These are phyloP conservation scores for Portevinia maculata DNA, from an alignment of 2,888 invertebrate genomes.

Conservation along the genomic window DNA sequence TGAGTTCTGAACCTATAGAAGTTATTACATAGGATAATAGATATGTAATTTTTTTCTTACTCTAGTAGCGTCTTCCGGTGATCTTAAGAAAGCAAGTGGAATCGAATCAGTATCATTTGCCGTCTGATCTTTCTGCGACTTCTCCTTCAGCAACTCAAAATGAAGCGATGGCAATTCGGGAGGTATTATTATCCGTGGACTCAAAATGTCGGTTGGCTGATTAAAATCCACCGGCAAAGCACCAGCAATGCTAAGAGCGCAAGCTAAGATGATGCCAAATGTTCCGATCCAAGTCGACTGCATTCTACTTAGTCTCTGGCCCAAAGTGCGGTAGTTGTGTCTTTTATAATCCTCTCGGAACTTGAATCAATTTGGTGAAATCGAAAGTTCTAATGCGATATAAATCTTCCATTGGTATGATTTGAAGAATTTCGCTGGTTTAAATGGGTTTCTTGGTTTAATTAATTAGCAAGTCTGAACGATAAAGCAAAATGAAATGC, in stretches of 20 bases:
- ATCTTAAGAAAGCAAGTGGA: slow-evolving; percentile 49
- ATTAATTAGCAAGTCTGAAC: slow-evolving; percentile 32
- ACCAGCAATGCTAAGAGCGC: neutral
- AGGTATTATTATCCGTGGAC: slow-evolving; percentile 54
- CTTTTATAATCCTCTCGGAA: slow-evolving; percentile 53
- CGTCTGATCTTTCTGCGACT: slow-evolving; percentile 35
- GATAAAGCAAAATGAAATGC: no score
- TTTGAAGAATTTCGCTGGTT: neutral
- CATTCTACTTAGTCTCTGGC: slow-evolving; percentile 56
- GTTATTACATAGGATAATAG: neutral
- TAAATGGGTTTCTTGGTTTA: slow-evolving; percentile 45
- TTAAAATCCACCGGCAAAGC: slow-evolving; percentile 20
- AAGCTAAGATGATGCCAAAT: slow-evolving; percentile 19
- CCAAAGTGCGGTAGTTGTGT: neutral
- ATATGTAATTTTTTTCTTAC: slow-evolving; percentile 23
- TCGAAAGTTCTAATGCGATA: slow-evolving; percentile 44
- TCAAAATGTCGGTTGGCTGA: slow-evolving; percentile 9
- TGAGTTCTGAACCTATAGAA: slow-evolving; percentile 19
- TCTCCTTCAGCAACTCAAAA: slow-evolving; percentile 46
- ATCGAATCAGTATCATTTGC: slow-evolving; percentile 28
- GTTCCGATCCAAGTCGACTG: slow-evolving; percentile 51
- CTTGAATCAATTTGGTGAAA: slow-evolving; percentile 23
- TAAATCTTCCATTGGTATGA: slow-evolving; percentile 17
- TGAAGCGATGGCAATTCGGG: slow-evolving; percentile 55
- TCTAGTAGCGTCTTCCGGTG: neutral